A percentile compares a stretch with the other conserved stretches of the same genome.
phyloP scores from a whole-genome alignment of 2,797 vertebrate species.

The Menidia menidia region DNA sequence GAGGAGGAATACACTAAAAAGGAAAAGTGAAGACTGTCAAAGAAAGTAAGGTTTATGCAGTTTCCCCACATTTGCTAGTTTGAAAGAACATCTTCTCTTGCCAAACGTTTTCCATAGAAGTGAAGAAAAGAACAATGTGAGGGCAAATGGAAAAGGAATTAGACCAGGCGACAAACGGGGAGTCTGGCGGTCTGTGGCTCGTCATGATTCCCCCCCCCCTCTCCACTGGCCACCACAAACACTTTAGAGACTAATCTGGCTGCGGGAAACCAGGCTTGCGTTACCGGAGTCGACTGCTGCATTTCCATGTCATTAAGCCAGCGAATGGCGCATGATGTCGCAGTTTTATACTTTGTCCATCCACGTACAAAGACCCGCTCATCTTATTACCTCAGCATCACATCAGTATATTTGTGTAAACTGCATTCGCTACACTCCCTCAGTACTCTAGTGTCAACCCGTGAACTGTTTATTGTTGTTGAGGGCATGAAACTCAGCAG shows the following conservation, averaged over 20 bases:
- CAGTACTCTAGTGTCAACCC: slow-evolving; percentile 53
- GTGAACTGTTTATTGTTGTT: slow-evolving; percentile 61
- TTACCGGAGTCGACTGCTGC: slow-evolving; percentile 49
- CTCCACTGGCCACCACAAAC: slow-evolving; percentile 22
- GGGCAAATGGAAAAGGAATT: too few species aligned
- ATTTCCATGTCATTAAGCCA: slow-evolving; percentile 44
- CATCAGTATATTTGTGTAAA: slow-evolving; percentile 46
- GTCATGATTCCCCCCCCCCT: not conserved
- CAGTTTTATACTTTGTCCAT: slow-evolving; percentile 51
- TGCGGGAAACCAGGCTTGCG: slow-evolving; percentile 56
- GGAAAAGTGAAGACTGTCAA: too few species aligned
- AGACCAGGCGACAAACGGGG: too few species aligned
- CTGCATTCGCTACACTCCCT: slow-evolving; percentile 34
- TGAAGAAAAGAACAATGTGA: too few species aligned
- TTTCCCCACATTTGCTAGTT: too few species aligned
- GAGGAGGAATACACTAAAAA: too few species aligned
- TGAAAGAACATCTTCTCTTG: too few species aligned
- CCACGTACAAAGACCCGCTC: slow-evolving; percentile 30
- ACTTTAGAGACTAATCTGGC: slow-evolving; percentile 28
- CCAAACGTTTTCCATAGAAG: too few species aligned
- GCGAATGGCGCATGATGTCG: slow-evolving; percentile 46
- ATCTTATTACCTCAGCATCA: slow-evolving; percentile 50
- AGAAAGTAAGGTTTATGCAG: too few species aligned
- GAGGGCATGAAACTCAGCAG: slow-evolving; percentile 68
- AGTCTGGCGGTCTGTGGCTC: too few species aligned